phyloP scores from a whole-genome alignment of 1,140 invertebrate genomes.

The Eurytemora carolleeae region DNA sequence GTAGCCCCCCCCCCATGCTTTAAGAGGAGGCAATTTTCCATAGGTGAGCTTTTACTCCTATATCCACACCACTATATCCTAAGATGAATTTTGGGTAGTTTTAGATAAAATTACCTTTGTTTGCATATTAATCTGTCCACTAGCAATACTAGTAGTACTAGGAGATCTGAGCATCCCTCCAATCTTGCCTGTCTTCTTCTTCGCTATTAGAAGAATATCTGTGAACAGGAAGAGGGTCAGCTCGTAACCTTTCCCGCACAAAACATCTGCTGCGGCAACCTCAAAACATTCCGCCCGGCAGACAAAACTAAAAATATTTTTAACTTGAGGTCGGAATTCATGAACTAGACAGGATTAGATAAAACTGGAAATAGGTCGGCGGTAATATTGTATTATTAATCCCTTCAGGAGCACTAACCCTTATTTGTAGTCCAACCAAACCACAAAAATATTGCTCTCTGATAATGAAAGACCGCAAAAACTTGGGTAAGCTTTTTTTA shows the following conservation, averaged over 20 bases:
- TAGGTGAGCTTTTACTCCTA: too few relatives aligned
- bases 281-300: slow-evolving; percentile 70
- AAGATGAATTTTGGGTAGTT: too few relatives aligned
- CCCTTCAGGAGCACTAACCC: too few relatives aligned
- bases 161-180: slow-evolving; percentile 21
- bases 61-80: too few relatives aligned
- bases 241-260: slow-evolving; percentile 64
- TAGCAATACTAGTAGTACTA: slow-evolving; percentile 17
- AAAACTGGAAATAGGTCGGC: too few relatives aligned
- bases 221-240: slow-evolving; percentile 78
- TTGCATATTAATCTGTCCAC: background rate
- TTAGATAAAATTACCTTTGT: background rate
- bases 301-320: slow-evolving; percentile 44
- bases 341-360: too few relatives aligned
- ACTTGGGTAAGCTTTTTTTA: too few relatives aligned
- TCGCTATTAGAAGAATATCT: slow-evolving; percentile 62
- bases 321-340: too few relatives aligned
- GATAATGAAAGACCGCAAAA: too few relatives aligned
- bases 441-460: too few relatives aligned
- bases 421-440: too few relatives aligned
- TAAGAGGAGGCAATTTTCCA: background rate
- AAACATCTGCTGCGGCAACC: slow-evolving; percentile 43
- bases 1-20: background rate
- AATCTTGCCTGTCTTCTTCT: slow-evolving; percentile 18
- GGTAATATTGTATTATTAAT: too few relatives aligned